Conservation (phyloP, 2,113 vertebrate genomes). For the Dendropsophus ebraccatus region DNA sequence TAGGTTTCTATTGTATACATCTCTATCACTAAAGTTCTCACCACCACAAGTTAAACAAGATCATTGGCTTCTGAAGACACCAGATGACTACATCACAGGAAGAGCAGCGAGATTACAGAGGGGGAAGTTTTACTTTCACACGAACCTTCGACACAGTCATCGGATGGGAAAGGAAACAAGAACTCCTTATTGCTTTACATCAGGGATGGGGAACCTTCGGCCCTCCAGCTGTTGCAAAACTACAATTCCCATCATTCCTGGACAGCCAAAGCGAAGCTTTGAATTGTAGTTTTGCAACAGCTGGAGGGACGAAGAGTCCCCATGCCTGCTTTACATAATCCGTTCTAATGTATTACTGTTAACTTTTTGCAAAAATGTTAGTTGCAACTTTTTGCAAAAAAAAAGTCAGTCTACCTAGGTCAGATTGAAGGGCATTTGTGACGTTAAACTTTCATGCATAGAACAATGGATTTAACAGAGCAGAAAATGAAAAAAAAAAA, state of each 20-base stretch:
- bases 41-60: background rate
- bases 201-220: no score
- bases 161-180: conserved; percentile 46
- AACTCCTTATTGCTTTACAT: background rate
- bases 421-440: no score
- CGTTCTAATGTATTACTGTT: no score
- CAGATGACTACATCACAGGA: conserved; percentile 22
- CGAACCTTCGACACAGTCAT: conserved; percentile 10
- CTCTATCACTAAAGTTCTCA: background rate
- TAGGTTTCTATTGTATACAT: background rate
- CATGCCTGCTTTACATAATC: no score
- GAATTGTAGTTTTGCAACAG: no score
- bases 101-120: conserved; percentile 29
- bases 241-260: no score
- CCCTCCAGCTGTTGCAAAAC: no score
- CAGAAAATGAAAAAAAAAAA: background rate
- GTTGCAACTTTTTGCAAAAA: no score
- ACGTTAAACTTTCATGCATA: background rate
- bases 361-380: no score
- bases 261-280: no score
- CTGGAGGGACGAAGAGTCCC: no score
- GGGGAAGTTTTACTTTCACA: conserved; percentile 36
- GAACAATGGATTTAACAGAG: background rate
- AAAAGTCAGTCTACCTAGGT: no score
- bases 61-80: background rate